phyloP scores from a whole-genome alignment of 1,140 invertebrate genomes.

The Drosophila elegans region DNA sequence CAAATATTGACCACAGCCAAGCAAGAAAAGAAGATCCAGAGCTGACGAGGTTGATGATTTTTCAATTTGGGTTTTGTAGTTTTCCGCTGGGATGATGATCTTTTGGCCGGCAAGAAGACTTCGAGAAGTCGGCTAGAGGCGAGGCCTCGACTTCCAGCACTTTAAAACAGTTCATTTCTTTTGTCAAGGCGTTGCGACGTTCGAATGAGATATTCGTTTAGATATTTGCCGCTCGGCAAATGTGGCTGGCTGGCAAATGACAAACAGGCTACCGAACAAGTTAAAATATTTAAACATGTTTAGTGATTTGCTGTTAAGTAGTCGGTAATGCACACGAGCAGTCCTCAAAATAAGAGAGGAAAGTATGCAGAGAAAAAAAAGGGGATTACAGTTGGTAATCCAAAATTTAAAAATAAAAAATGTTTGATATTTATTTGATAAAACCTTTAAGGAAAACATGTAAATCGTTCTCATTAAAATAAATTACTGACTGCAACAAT shows the following conservation, averaged over 20 bases:
- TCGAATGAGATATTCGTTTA: constrained; percentile 37
- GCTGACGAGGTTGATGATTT: constrained; percentile 80
- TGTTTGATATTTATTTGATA: not conserved
- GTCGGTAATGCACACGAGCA: constrained; percentile 64
- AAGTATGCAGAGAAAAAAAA: constrained; percentile 13
- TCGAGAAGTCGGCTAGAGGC: not conserved
- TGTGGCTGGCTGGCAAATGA: constrained; percentile 58
- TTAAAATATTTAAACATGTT: constrained; percentile 80
- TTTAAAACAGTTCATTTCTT: constrained; percentile 83
- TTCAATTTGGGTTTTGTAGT: constrained; percentile 83
- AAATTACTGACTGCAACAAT: constrained; percentile 11
- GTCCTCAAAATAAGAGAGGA: not conserved
- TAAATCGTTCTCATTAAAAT: no score
- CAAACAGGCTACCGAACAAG: constrained; percentile 65
- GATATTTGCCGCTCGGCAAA: constrained; percentile 77
- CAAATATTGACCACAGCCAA: constrained; percentile 73
- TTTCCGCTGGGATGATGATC: constrained; percentile 64
- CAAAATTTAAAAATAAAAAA: not conserved
- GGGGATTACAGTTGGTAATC: not conserved
- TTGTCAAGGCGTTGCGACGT: constrained; percentile 69
- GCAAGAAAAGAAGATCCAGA: constrained; percentile 50
- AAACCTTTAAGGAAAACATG: no score
- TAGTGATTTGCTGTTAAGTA: constrained; percentile 83
- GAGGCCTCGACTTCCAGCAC: constrained; percentile 53
- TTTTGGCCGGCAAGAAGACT: constrained; percentile 1